phyloP scores from a whole-genome alignment of 2,888 invertebrate genomes.

The Ophion ventricosus region DNA sequence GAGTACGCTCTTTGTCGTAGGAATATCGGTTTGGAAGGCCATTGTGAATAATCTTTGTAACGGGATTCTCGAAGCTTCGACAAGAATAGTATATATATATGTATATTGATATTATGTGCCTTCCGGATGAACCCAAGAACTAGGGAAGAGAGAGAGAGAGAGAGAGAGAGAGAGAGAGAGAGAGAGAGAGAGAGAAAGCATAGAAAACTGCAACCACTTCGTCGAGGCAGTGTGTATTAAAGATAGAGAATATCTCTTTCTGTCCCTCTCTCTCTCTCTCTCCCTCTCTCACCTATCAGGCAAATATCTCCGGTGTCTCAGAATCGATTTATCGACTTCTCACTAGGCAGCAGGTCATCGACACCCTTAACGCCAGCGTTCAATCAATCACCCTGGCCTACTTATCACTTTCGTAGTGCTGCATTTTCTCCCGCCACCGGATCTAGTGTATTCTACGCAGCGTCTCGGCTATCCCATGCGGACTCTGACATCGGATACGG shows the following conservation, averaged over 20 bases:
- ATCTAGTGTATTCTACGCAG: constrained; percentile 5
- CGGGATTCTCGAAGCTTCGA: constrained; percentile 4
- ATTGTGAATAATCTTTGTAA: constrained; percentile 37
- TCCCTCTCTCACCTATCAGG: background rate
- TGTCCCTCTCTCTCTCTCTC: background rate
- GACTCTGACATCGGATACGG: constrained; percentile 19
- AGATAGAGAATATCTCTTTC: too few species aligned
- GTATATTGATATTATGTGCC: too few species aligned
- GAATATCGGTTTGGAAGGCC: constrained; percentile 26
- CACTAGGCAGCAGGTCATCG: constrained; percentile 57
- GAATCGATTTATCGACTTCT: constrained; percentile 61
- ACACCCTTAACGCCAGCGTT: constrained; percentile 55
- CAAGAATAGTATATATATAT: background rate
- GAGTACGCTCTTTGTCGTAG: constrained; percentile 5
- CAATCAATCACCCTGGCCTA: constrained; percentile 58
- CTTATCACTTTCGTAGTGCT: constrained; percentile 48
- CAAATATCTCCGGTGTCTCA: constrained; percentile 40
- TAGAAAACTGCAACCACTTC: too few species aligned
- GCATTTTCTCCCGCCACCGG: constrained; percentile 8
- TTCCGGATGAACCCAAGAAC: too few species aligned
- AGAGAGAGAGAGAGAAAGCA: too few species aligned
- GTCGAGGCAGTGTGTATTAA: too few species aligned
- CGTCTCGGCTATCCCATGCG: constrained; percentile 13
- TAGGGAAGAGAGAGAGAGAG: too few species aligned
- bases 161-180: too few species aligned